Percentiles rank a stretch among this genome's conserved stretches.
Conservation (phyloP, 2,888 invertebrate genomes). For the Meta bourneti region DNA sequence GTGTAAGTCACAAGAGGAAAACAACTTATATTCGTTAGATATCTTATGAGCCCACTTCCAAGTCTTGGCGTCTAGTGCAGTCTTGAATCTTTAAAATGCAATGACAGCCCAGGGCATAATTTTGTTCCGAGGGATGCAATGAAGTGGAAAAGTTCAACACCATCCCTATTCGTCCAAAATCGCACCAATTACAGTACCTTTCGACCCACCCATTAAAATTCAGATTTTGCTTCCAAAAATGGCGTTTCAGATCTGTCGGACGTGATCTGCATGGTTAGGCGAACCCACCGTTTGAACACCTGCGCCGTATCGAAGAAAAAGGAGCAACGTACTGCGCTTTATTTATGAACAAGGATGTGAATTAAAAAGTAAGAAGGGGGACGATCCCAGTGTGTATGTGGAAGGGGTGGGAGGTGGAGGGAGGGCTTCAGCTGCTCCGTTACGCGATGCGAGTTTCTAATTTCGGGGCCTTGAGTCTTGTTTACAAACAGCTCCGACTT, state of each 20-base stretch:
- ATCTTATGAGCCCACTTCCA: not conserved
- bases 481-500: slow-evolving; percentile 59
- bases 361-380: slow-evolving; percentile 4
- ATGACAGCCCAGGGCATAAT: not conserved
- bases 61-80: not conserved
- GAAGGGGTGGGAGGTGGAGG: not conserved
- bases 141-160: no score
- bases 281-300: slow-evolving; percentile 26
- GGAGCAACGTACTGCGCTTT: slow-evolving; percentile 42
- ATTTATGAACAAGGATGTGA: slow-evolving; percentile 53
- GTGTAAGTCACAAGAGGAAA: no score
- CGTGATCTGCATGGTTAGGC: slow-evolving; percentile 13
- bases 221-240: not conserved
- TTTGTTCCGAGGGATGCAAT: no score
- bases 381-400: not conserved
- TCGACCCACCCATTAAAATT: not conserved
- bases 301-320: slow-evolving; percentile 16
- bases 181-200: not conserved
- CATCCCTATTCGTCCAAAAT: not conserved
- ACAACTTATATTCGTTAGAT: no score
- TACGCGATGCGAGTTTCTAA: slow-evolving; percentile 52
- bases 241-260: slow-evolving; percentile 14
- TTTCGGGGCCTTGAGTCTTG: slow-evolving; percentile 52
- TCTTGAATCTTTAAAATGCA: no score
- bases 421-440: slow-evolving; percentile 44